A percentile compares a stretch with the other conserved stretches of the same genome.
Conservation (phyloP, 2,113 vertebrate species). For the Sarotherodon lohbergeri region DNA sequence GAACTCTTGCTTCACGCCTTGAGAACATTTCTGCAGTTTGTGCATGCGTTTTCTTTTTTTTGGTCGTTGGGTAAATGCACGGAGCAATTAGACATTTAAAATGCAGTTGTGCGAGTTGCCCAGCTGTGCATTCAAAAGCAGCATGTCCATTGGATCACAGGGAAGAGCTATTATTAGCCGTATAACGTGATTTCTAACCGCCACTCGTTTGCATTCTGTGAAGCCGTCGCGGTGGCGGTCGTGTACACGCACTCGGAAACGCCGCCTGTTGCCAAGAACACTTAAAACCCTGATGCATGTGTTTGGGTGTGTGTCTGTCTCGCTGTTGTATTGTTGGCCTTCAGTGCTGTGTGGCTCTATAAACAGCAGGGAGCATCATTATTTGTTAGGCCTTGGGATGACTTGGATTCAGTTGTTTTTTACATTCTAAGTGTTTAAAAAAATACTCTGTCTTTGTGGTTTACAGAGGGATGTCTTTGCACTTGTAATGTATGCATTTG, state of each 20-base stretch:
- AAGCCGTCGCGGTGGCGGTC: rapidly evolving
- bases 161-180: not conserved
- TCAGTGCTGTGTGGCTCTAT: not conserved
- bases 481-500: not conserved
- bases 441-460: not conserved
- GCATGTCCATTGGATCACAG: not conserved
- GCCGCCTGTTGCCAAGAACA: not conserved
- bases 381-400: not conserved
- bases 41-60: not conserved
- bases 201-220: not conserved
- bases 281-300: not conserved
- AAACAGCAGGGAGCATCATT: not conserved
- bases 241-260: not conserved
- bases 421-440: not conserved
- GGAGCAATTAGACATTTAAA: not conserved
- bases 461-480: not conserved
- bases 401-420: not conserved
- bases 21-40: not conserved
- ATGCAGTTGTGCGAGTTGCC: not conserved
- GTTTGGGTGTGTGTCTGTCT: not conserved
- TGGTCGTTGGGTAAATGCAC: not conserved
- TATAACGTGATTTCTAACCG: not conserved
- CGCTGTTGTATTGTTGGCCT: not conserved
- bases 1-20: not conserved
- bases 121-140: not conserved